Evolutionary conservation across 2,888 invertebrate genomes (phyloP).

Genomic region (Ctena decussata): DNA sequence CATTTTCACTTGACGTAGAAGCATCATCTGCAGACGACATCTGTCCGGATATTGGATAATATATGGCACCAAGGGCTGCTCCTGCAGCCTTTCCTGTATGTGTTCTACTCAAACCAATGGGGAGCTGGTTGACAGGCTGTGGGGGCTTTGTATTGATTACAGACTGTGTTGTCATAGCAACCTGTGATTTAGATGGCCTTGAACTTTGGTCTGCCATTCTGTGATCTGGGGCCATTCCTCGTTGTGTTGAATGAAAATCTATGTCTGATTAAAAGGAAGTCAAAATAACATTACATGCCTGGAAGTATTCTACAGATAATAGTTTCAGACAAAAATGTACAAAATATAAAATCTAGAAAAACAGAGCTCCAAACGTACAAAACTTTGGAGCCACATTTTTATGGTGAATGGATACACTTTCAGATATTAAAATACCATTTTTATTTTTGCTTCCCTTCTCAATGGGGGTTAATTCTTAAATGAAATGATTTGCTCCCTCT

Average conservation of each 20-base stretch:
- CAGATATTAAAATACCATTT: too few species aligned
- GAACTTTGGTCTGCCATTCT: slow-evolving; percentile 34
- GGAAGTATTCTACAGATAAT: too few species aligned
- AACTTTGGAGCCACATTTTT: too few species aligned
- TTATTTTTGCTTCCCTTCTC: not conserved
- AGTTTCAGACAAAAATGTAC: too few species aligned
- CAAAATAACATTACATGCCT: not conserved
- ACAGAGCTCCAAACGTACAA: slow-evolving; percentile 11
- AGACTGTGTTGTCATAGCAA: slow-evolving; percentile 33
- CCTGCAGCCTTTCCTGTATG: slow-evolving; percentile 46
- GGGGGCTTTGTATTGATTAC: not conserved
- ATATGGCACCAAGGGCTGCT: slow-evolving; percentile 36
- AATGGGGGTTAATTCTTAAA: not conserved
- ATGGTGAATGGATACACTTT: too few species aligned
- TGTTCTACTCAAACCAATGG: slow-evolving; percentile 10
- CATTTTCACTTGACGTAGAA: slow-evolving; percentile 58
- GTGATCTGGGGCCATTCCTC: slow-evolving; percentile 69
- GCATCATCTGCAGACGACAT: slow-evolving; percentile 47
- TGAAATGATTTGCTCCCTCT: not conserved
- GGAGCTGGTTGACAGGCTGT: not conserved
- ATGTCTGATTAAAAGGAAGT: slow-evolving; percentile 57
- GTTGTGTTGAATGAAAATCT: slow-evolving; percentile 76
- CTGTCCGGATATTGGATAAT: slow-evolving; percentile 37
- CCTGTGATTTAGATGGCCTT: slow-evolving; percentile 36
- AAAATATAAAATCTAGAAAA: too few species aligned